Conservation (phyloP, 2,797 vertebrate species). For the Aselliscus stoliczkanus region DNA sequence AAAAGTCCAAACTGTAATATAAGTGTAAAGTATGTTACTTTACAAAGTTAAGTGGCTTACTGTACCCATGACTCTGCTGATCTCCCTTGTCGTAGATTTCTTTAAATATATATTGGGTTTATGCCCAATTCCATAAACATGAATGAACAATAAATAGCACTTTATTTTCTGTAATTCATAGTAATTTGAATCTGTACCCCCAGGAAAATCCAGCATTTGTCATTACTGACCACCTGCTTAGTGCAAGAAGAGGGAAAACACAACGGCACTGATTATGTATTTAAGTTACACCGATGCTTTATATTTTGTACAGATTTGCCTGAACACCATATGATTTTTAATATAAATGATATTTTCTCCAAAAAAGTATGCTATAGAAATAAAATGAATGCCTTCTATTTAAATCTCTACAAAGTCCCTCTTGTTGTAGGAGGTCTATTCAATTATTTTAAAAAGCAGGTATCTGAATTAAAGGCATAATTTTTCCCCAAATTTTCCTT, state of each 20-base stretch:
- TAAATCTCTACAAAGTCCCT: background rate
- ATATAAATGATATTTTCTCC: background rate
- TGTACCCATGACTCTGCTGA: background rate
- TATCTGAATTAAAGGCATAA: background rate
- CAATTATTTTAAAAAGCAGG: slow-evolving; percentile 12
- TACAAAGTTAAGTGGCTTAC: background rate
- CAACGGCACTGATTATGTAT: background rate
- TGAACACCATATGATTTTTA: background rate
- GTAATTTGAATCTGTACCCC: background rate
- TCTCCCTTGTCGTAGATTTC: background rate
- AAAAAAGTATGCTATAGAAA: background rate
- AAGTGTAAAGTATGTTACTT: slow-evolving; percentile 2
- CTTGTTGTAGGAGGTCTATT: background rate
- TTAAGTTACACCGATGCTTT: slow-evolving; percentile 5
- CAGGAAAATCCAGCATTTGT: background rate
- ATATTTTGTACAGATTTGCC: background rate
- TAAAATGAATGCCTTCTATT: background rate
- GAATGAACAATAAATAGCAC: background rate
- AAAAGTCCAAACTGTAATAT: background rate
- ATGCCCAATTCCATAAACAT: background rate
- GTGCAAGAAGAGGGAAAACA: background rate
- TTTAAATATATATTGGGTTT: background rate
- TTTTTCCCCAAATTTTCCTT: background rate
- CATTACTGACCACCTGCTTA: background rate
- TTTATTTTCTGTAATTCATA: background rate